phyloP scores from a whole-genome alignment of 2,113 vertebrate genomes.

The Diglossa brunneiventris region DNA sequence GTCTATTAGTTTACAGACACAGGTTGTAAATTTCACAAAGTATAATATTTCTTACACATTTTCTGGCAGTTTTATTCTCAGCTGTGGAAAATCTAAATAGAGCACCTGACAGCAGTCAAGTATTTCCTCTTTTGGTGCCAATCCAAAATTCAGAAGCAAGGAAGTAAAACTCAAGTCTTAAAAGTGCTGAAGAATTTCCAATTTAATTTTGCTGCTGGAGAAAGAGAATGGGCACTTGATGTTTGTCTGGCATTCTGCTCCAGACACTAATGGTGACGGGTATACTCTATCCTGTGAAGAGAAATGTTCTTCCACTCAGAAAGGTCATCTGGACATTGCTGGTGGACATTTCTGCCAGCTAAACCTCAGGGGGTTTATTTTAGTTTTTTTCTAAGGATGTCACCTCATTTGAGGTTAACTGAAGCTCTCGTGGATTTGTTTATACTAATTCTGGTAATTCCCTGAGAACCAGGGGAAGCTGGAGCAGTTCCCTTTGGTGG shows the following conservation, averaged over 20 bases:
- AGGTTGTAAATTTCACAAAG: not conserved
- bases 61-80: not conserved
- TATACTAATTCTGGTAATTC: not conserved
- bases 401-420: not conserved
- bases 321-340: not conserved
- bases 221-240: not conserved
- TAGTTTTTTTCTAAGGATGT: not conserved
- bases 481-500: not conserved
- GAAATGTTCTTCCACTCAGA: not conserved
- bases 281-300: not conserved
- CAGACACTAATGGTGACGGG: fast-evolving
- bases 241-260: not conserved
- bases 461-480: not conserved
- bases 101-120: not conserved
- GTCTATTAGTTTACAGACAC: not conserved
- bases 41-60: not conserved
- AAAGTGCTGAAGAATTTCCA: not conserved
- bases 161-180: not conserved
- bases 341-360: not conserved
- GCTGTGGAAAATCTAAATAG: not conserved
- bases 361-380: fast-evolving
- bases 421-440: not conserved
- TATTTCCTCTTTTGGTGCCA: not conserved
- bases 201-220: not conserved
- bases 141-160: not conserved